A percentile compares a stretch with the other conserved stretches of the same genome.
phyloP scores from a whole-genome alignment of 2,888 invertebrate species.

The Chydorus sphaericus region DNA sequence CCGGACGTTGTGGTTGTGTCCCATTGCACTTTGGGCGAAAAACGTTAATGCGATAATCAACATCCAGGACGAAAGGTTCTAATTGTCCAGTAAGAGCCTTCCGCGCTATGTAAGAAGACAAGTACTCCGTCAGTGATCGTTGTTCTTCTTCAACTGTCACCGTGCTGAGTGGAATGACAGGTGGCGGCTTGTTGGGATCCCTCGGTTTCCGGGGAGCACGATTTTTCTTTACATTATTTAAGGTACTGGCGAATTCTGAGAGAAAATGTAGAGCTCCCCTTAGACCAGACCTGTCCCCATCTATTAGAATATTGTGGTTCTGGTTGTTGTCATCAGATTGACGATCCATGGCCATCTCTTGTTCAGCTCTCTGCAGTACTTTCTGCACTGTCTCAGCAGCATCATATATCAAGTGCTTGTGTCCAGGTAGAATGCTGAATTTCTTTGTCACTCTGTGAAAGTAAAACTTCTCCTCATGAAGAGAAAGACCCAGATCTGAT shows the following conservation, averaged over 20 bases:
- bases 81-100: not conserved
- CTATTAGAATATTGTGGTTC: no score
- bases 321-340: no score
- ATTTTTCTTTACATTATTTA: not conserved
- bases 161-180: not conserved
- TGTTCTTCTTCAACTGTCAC: not conserved
- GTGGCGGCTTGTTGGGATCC: not conserved
- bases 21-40: not conserved
- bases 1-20: not conserved
- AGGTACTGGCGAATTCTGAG: not conserved
- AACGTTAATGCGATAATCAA: not conserved
- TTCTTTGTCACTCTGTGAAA: not conserved
- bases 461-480: not conserved
- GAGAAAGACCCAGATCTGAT: not conserved
- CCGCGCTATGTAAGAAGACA: not conserved
- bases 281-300: no score
- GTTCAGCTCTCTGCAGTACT: not conserved
- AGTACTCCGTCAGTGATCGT: not conserved
- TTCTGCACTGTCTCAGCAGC: not conserved
- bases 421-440: not conserved
- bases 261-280: conserved; percentile 4
- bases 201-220: not conserved
- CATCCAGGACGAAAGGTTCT: not conserved
- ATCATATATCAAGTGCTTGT: not conserved
- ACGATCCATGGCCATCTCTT: no score